Evolutionary conservation across 2,888 invertebrate genomes (phyloP).

Genomic region (Ganaspis brasiliensis): DNA sequence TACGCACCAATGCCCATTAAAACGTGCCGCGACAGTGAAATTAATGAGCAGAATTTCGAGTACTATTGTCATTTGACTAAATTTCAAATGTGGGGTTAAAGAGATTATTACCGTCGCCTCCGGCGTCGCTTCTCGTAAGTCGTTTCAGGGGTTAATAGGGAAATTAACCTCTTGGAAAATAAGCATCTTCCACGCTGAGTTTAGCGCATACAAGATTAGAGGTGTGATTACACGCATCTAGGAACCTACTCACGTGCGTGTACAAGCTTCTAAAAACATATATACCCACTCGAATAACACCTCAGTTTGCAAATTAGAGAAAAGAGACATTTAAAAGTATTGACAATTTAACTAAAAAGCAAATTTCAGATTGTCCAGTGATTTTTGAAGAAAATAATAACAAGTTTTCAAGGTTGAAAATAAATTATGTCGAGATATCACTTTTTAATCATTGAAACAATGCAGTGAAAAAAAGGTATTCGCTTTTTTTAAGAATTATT

Average conservation of each 20-base stretch:
- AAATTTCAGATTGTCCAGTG: too few species aligned
- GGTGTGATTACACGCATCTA: conserved; percentile 29
- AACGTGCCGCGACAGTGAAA: conserved; percentile 3
- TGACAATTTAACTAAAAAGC: too few species aligned
- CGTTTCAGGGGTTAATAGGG: conserved; percentile 18
- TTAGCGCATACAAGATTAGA: conserved; percentile 2
- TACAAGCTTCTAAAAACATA: background rate
- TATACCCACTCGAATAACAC: background rate
- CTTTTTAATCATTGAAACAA: too few species aligned
- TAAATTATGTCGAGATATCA: too few species aligned
- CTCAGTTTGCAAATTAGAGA: background rate
- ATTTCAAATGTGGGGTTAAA: conserved; percentile 5
- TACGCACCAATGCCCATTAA: conserved; percentile 24
- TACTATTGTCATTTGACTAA: conserved; percentile 14
- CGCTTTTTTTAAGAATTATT: too few species aligned
- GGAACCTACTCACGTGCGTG: background rate
- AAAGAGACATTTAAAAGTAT: too few species aligned
- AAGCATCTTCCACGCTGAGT: conserved; percentile 22
- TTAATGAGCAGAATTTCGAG: background rate
- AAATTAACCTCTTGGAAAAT: conserved; percentile 36
- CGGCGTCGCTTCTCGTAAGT: background rate
- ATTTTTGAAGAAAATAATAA: too few species aligned
- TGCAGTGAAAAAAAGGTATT: too few species aligned
- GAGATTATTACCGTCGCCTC: conserved; percentile 9
- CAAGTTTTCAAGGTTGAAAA: too few species aligned